Percentiles rank a stretch among this genome's conserved stretches.
phyloP scores from a whole-genome alignment of 30 jellyfish, hydroid and myxozoan genomes.

The Hydractinia symbiolongicarpus region DNA sequence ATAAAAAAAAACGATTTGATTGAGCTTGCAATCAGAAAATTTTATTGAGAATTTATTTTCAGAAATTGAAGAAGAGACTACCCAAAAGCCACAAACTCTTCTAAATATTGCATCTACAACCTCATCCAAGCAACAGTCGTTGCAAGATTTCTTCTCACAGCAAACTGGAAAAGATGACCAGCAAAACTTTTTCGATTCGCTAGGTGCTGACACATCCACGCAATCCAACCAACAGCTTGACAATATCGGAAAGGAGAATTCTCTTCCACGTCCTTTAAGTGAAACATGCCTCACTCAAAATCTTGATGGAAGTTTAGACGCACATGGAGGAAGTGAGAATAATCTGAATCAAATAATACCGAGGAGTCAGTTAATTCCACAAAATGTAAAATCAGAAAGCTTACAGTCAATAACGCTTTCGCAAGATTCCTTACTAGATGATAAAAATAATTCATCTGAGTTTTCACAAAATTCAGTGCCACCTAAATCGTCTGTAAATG shows the following conservation, averaged over 20 bases:
- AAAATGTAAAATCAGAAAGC: constrained; percentile 7
- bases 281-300: not conserved
- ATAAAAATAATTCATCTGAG: not conserved
- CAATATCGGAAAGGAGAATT: not conserved
- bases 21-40: no score
- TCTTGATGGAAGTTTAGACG: not conserved
- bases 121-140: not conserved
- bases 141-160: constrained; percentile 16
- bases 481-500: not conserved
- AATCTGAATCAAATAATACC: not conserved
- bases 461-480: not conserved
- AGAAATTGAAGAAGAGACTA: no score
- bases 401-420: constrained; percentile 29
- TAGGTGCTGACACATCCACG: not conserved
- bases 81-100: not conserved
- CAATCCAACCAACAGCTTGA: not conserved
- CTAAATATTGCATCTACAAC: not conserved
- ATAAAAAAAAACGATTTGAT: no score
- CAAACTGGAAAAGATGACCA: constrained; percentile 15
- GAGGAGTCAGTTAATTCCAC: not conserved
- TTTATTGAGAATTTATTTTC: no score
- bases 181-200: constrained; percentile 22
- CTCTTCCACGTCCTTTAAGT: constrained; percentile 20
- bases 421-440: constrained; percentile 6
- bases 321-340: not conserved